Conservation (phyloP, 2,888 invertebrate genomes). For the Protonemura montana region DNA sequence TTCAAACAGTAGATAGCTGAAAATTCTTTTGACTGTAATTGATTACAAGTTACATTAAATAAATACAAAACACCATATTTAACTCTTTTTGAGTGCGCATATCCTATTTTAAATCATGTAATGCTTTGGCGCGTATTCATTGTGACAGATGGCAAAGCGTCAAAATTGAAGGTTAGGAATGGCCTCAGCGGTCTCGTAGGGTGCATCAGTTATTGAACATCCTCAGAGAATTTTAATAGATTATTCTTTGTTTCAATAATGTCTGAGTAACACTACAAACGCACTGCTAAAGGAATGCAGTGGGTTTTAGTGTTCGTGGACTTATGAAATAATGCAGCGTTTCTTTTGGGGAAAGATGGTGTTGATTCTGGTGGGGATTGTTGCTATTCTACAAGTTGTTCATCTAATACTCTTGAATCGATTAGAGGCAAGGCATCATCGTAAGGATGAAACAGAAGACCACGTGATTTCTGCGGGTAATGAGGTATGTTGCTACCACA, state of each 20-base stretch:
- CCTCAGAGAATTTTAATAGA: background rate
- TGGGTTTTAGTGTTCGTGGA: background rate
- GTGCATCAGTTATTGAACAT: background rate
- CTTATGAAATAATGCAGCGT: constrained; percentile 50
- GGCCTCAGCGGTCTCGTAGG: background rate
- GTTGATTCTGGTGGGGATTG: constrained; percentile 53
- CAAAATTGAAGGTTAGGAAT: background rate
- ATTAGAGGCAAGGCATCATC: constrained; percentile 53
- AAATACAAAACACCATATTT: background rate
- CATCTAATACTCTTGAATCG: constrained; percentile 54
- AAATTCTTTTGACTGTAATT: background rate
- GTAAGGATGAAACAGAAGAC: constrained; percentile 46
- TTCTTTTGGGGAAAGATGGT: constrained; percentile 53
- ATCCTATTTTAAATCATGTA: background rate
- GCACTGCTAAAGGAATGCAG: background rate
- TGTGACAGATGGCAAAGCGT: background rate
- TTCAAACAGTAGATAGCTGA: constrained; percentile 49
- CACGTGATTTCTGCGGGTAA: constrained; percentile 41
- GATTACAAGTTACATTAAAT: background rate
- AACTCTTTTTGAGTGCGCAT: background rate
- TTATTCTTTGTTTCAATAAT: background rate
- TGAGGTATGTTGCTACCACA: too few species aligned
- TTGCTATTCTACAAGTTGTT: constrained; percentile 54
- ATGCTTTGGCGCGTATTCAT: background rate
- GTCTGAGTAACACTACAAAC: background rate